Percentiles rank a stretch among this genome's conserved stretches.
These are phyloP conservation scores for Melangyna quadrimaculata DNA, from an alignment of 2,888 invertebrate genomes.

Conservation along the genomic window DNA sequence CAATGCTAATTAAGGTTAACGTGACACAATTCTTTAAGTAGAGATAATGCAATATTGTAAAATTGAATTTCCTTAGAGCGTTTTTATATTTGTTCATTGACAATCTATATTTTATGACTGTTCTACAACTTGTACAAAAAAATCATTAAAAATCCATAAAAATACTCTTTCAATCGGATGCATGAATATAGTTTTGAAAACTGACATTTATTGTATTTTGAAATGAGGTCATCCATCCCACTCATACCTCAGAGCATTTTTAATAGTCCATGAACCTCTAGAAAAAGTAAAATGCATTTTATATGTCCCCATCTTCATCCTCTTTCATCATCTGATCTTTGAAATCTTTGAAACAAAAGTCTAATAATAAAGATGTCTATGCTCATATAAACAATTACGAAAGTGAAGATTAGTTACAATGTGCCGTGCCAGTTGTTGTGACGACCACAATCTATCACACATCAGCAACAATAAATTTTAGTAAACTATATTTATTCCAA, in stretches of 20 bases:
- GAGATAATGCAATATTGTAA: background rate
- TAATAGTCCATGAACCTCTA: background rate
- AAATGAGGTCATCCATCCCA: slow-evolving; percentile 26
- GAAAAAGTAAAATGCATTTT: slow-evolving; percentile 9
- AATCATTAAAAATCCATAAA: background rate
- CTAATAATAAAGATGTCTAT: slow-evolving; percentile 10
- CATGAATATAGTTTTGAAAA: background rate
- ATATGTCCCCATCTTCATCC: slow-evolving; percentile 22
- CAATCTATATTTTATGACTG: background rate
- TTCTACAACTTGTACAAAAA: background rate
- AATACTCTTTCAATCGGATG: background rate
- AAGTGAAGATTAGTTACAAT: slow-evolving; percentile 37
- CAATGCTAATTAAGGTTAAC: slow-evolving; percentile 47
- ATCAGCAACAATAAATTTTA: background rate
- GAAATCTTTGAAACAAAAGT: background rate
- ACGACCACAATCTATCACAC: slow-evolving; percentile 36
- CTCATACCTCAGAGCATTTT: background rate
- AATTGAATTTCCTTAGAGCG: background rate
- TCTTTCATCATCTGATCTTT: slow-evolving; percentile 2
- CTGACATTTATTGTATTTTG: slow-evolving; percentile 30
- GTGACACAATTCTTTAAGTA: background rate
- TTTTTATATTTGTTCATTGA: background rate
- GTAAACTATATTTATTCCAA: too few relatives aligned
- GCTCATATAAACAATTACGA: slow-evolving; percentile 18
- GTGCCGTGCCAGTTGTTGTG: background rate